Percentiles rank a stretch among this genome's conserved stretches.
Evolutionary conservation across 2,113 vertebrate genomes (phyloP).

Genomic region (Zapornia atra): DNA sequence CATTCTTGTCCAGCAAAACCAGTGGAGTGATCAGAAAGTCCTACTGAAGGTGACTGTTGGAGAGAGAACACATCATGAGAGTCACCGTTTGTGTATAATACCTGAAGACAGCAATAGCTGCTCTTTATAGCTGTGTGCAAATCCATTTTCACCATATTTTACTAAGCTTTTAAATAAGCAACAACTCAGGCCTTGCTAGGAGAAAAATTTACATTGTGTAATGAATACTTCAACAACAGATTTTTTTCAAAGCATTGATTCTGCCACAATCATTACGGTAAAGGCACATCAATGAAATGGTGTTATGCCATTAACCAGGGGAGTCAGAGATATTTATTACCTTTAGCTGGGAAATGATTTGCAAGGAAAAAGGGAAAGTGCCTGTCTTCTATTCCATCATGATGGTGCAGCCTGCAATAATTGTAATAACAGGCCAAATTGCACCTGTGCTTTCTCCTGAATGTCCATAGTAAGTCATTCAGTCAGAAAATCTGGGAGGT

Average conservation of each 20-base stretch:
- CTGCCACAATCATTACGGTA: not conserved
- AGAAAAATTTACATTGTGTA: not conserved
- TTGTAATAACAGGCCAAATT: not conserved
- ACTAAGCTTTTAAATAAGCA: not conserved
- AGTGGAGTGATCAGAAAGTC: not conserved
- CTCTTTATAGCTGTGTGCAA: not conserved
- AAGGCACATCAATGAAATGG: constrained; percentile 5
- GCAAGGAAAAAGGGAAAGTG: not conserved
- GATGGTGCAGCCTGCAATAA: not conserved
- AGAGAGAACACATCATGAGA: not conserved
- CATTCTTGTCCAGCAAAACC: not conserved
- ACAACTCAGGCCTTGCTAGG: not conserved
- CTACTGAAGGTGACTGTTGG: not conserved
- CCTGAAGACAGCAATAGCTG: not conserved
- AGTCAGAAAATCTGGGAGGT: not conserved
- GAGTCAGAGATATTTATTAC: not conserved
- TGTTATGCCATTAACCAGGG: not conserved
- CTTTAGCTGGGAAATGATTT: not conserved
- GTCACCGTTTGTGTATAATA: not conserved
- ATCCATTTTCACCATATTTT: not conserved
- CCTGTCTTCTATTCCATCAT: not conserved
- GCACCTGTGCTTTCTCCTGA: not conserved
- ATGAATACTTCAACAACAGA: not conserved
- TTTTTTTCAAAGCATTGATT: not conserved
- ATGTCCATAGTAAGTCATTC: not conserved